Percentiles rank a stretch among this genome's conserved stretches.
Conservation (phyloP, 2,797 vertebrate genomes). For the Salmo trutta region DNA sequence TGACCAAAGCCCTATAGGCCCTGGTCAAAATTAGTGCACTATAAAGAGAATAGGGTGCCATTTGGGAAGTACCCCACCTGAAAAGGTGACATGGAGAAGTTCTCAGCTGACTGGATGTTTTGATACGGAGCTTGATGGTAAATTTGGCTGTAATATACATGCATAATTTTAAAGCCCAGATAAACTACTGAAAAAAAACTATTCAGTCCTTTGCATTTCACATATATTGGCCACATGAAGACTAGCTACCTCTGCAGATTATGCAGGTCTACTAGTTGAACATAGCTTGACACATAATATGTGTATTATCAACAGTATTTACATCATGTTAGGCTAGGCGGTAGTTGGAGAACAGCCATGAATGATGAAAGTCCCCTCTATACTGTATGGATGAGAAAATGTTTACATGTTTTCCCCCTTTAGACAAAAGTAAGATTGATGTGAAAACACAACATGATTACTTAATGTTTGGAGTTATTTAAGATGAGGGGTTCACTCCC, state of each 20-base stretch:
- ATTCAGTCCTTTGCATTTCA: background rate
- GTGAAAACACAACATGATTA: constrained; percentile 48
- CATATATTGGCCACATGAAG: background rate
- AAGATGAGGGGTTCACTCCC: constrained; percentile 55
- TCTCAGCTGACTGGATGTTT: constrained; percentile 57
- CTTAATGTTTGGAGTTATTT: constrained; percentile 54
- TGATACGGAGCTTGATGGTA: constrained; percentile 61
- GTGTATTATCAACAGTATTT: background rate
- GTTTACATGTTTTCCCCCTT: background rate
- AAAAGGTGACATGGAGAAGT: constrained; percentile 48
- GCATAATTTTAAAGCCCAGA: too few species aligned
- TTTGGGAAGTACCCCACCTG: constrained; percentile 1
- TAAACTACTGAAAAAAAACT: too few species aligned
- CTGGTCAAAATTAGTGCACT: too few species aligned
- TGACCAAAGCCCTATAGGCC: too few species aligned
- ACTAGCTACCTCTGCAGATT: background rate
- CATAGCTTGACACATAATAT: background rate
- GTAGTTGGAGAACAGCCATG: background rate
- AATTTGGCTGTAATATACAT: constrained; percentile 26
- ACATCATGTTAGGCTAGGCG: background rate
- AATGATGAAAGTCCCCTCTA: background rate
- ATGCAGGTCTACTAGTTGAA: background rate
- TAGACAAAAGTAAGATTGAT: constrained; percentile 55
- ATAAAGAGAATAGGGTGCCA: too few species aligned
- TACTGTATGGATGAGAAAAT: constrained; percentile 59